Base-by-base conservation (phyloP, 1,140 invertebrate genomes). In the Calliphora vicina region DNA sequence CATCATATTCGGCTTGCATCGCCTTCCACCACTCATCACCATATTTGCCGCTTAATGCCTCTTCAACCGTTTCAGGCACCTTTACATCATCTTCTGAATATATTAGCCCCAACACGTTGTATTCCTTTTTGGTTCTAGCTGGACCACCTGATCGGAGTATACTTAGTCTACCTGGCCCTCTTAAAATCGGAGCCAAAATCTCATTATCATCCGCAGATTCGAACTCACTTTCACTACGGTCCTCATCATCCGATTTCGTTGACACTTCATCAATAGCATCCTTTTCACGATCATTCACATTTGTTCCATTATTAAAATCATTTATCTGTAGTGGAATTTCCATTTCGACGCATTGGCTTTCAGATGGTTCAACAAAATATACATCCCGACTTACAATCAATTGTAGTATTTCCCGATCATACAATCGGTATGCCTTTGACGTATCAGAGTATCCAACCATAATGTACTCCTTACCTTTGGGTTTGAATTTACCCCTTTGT, bases 1-100 rank as follows among this genome's bases (percentile, higher is more conserved):
- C 35, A 12, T 82, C 78, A 12, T 82, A 84, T 50, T 85, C 84
- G 57, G 78, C 50, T 50, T 84, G n/a, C 84, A 82, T 86, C 82
- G 80, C 45, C 71, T 17, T 5, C 4, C 43, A 26, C 82, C 82
- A 85, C n/a, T 61, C 50, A 61, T 61, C 50, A n/a, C n/a, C n/a
- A n/a, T n/a, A n/a, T n/a, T n/a, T n/a, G 17, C 13, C 1, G 12
- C n/a, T 61, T 61, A 43, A 61, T 17, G 50, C 2, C 17, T 61
- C 13, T 17, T n/a, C 1, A 61, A 17, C 13, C 6, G 27, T 27
- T 17, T 20, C 15, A 26, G 80, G 80, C 8, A 26, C 10, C 20
- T 57, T 61, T 25, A 25, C n/a, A n/a, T n/a, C n/a, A n/a, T n/a
- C n/a, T n/a, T n/a, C n/a, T n/a, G n/a, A n/a, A n/a, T n/a, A 15